Evolutionary conservation across 2,888 invertebrate genomes (phyloP).

Genomic region (Mesoligia furuncula): DNA sequence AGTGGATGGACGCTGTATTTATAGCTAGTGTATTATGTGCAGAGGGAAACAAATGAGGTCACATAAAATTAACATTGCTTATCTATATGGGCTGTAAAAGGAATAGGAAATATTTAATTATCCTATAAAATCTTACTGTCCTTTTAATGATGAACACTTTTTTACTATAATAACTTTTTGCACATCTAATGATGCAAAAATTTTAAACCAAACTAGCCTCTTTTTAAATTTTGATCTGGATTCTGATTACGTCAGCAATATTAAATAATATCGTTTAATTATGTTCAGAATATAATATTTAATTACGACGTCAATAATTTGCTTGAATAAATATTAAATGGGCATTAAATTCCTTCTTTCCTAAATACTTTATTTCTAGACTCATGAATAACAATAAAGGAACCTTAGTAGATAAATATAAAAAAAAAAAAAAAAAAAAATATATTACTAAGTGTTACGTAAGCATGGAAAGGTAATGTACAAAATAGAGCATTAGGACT

Average conservation of each 20-base stretch:
- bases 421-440: no score
- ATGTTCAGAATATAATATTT: background rate
- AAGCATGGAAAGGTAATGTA: background rate
- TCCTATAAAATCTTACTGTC: background rate
- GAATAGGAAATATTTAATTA: no score
- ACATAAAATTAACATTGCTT: background rate
- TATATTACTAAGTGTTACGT: background rate
- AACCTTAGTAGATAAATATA: background rate
- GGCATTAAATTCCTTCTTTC: no score
- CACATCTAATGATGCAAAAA: no score
- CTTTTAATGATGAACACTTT: background rate
- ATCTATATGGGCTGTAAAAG: background rate
- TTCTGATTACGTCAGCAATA: background rate
- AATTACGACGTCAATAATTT: background rate
- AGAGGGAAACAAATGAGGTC: background rate
- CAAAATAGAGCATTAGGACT: background rate
- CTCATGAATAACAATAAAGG: no score
- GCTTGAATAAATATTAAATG: background rate
- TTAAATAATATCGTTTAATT: no score
- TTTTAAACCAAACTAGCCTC: no score
- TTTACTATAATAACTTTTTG: no score
- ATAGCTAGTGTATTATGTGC: background rate
- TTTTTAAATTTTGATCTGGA: background rate
- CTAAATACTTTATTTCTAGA: background rate
- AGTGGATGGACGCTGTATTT: slow-evolving; percentile 10